Evolutionary conservation across 2,113 vertebrate species (phyloP).

Genomic region (Upupa epops): DNA sequence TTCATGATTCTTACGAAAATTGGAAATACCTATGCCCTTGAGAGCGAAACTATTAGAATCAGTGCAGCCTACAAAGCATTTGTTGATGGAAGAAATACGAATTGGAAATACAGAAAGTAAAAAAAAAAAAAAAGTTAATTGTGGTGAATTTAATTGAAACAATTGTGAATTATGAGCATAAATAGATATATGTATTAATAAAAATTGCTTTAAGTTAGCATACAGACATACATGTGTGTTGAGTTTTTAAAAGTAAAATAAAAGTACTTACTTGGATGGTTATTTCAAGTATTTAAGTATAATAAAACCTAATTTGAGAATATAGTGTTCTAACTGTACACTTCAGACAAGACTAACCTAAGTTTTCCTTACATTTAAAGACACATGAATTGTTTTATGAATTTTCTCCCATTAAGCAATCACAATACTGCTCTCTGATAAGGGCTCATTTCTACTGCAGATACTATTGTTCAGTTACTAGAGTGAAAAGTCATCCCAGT

Average conservation of each 20-base stretch:
- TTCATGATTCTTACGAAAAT: neutral
- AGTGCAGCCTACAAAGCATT: neutral
- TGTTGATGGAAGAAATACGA: neutral
- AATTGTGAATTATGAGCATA: neutral
- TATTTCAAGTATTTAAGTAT: neutral
- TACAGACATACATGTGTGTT: neutral
- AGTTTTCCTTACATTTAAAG: neutral
- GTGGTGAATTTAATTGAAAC: neutral
- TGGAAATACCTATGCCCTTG: neutral
- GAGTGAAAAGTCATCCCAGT: neutral
- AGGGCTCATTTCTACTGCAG: neutral
- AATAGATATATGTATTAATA: neutral
- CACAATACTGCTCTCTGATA: neutral
- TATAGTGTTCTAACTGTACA: neutral
- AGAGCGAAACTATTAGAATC: neutral
- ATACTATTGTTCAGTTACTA: neutral
- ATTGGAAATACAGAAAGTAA: neutral
- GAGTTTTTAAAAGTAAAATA: rapidly evolving
- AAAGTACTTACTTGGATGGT: too few species aligned
- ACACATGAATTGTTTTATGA: neutral
- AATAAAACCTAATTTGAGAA: neutral
- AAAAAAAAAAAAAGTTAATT: neutral
- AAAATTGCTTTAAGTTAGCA: neutral
- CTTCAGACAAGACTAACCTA: neutral
- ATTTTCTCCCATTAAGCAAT: neutral